phyloP scores from a whole-genome alignment of 2,797 vertebrate genomes.

The Danio tinwini region DNA sequence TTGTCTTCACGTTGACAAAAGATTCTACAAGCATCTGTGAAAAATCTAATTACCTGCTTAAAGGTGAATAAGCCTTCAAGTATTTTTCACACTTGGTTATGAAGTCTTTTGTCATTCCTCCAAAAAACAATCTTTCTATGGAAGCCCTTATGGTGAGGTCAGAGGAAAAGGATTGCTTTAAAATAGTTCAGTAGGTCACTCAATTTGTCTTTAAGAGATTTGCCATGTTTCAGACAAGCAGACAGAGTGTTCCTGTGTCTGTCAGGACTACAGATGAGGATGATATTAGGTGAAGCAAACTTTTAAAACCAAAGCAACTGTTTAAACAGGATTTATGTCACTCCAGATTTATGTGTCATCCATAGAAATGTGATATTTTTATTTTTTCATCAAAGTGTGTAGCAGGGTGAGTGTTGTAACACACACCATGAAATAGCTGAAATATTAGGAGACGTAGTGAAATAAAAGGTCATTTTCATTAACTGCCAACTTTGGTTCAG shows the following conservation, averaged over 20 bases:
- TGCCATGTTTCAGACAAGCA: not conserved
- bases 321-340: not conserved
- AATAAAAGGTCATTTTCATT: not conserved
- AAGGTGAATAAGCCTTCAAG: slow-evolving; percentile 13
- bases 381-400: not conserved
- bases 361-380: not conserved
- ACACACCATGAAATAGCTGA: not conserved
- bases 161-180: not conserved
- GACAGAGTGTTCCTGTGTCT: not conserved
- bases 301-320: not conserved
- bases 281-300: not conserved
- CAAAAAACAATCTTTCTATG: not conserved
- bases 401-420: not conserved
- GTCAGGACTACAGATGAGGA: not conserved
- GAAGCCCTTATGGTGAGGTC: not conserved
- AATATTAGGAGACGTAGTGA: not conserved
- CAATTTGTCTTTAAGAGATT: slow-evolving; percentile 16
- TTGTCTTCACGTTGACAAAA: slow-evolving; percentile 4
- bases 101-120: slow-evolving; percentile 1
- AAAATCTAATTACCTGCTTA: slow-evolving; percentile 1
- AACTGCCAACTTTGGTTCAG: not conserved
- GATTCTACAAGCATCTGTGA: slow-evolving; percentile 21
- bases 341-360: not conserved
- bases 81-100: slow-evolving; percentile 27
- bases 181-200: not conserved